Evolutionary conservation across 2,797 vertebrate genomes (phyloP).

Genomic region (Macropodus opercularis): DNA sequence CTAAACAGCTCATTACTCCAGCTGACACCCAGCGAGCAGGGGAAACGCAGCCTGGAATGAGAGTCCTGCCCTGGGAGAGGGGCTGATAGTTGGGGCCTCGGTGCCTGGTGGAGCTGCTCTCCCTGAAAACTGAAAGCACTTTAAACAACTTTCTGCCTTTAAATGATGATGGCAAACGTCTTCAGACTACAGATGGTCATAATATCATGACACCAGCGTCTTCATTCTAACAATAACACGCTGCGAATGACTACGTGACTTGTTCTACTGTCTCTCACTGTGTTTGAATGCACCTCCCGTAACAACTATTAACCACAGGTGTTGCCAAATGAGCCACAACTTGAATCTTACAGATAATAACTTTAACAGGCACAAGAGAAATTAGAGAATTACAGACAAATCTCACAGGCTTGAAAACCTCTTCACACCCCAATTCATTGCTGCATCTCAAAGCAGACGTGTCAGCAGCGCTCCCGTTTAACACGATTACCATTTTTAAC

Average conservation of each 20-base stretch:
- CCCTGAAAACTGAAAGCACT: constrained; percentile 7
- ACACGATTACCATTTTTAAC: background rate
- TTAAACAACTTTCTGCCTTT: constrained; percentile 4
- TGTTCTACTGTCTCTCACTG: too few relatives aligned
- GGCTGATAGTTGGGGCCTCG: constrained; percentile 17
- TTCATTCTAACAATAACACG: background rate
- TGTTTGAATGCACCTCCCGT: background rate
- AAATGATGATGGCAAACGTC: background rate
- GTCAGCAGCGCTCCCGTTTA: background rate
- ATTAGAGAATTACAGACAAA: background rate
- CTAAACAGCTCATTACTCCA: constrained; percentile 78
- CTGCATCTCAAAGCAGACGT: background rate
- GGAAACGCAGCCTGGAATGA: constrained; percentile 55
- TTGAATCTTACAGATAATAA: background rate
- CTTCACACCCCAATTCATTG: background rate
- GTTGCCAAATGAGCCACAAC: background rate
- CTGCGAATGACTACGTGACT: too few relatives aligned
- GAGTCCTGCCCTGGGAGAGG: constrained; percentile 52
- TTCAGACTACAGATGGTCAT: background rate
- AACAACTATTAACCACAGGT: background rate
- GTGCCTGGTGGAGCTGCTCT: constrained; percentile 8
- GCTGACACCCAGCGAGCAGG: constrained; percentile 61
- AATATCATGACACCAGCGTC: background rate
- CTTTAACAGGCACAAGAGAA: background rate
- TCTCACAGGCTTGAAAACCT: background rate